phyloP scores from a whole-genome alignment of 1,140 invertebrate genomes.

The Drosophila eugracilis region DNA sequence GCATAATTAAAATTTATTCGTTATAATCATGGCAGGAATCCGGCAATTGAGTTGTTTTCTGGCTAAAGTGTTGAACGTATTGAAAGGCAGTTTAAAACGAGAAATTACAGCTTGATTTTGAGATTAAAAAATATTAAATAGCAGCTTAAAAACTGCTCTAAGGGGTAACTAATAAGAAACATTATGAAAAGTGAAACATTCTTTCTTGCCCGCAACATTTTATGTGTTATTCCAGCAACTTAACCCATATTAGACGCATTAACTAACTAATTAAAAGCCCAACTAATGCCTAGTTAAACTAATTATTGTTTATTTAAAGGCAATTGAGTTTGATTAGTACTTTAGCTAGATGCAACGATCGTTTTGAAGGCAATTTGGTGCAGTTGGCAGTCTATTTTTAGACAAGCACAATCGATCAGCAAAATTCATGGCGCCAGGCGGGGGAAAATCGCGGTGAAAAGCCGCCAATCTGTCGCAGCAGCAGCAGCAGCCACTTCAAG shows the following conservation, averaged over 20 bases:
- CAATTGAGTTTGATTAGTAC: slow-evolving; percentile 36
- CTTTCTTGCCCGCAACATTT: too few species aligned
- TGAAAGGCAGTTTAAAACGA: slow-evolving; percentile 16
- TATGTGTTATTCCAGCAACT: too few species aligned
- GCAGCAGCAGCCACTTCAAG: slow-evolving; percentile 34
- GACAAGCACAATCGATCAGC: slow-evolving; percentile 34
- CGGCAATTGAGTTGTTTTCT: slow-evolving; percentile 70
- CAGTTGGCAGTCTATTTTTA: slow-evolving; percentile 50
- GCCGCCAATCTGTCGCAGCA: slow-evolving; percentile 45
- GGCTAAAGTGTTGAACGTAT: slow-evolving; percentile 11
- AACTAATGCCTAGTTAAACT: slow-evolving; percentile 11
- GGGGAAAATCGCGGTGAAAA: background rate
- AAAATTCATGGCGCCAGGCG: slow-evolving; percentile 52
- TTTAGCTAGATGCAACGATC: slow-evolving; percentile 38
- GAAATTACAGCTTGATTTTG: slow-evolving; percentile 14
- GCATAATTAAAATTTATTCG: slow-evolving; percentile 80
- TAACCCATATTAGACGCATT: background rate
- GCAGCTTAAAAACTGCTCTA: too few species aligned
- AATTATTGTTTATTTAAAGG: slow-evolving; percentile 43
- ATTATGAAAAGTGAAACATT: too few species aligned
- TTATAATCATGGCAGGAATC: slow-evolving; percentile 63
- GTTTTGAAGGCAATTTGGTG: slow-evolving; percentile 12
- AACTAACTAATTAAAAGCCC: background rate
- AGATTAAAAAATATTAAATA: too few species aligned
- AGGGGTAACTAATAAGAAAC: too few species aligned